Evolutionary conservation across 2,888 invertebrate species (phyloP).

Genomic region (Hartigia nigra): DNA sequence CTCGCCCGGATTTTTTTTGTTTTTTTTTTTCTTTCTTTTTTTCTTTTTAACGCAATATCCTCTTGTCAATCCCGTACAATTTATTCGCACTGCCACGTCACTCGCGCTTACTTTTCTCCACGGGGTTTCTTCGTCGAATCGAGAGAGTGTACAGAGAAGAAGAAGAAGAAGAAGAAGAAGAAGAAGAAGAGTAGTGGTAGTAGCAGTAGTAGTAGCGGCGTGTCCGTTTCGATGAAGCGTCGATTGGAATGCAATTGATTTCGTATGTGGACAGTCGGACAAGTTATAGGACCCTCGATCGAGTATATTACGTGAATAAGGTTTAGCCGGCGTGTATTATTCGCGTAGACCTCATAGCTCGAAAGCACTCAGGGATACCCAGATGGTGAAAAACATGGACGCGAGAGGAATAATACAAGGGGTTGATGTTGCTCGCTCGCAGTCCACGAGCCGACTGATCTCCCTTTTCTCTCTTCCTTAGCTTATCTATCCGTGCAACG

Average conservation of each 20-base stretch:
- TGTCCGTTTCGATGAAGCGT: neutral
- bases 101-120: neutral
- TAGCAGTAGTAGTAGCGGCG: neutral
- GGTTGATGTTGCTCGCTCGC: neutral
- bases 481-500: neutral
- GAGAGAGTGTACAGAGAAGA: neutral
- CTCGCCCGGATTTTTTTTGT: neutral
- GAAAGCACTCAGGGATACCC: neutral
- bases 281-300: neutral
- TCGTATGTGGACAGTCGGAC: neutral
- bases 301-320: neutral
- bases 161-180: neutral
- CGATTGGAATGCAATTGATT: neutral
- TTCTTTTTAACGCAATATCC: neutral
- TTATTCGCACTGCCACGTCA: neutral
- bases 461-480: neutral
- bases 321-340: neutral
- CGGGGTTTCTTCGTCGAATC: neutral
- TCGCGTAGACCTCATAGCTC: neutral
- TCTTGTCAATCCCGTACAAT: neutral
- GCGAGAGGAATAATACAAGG: neutral
- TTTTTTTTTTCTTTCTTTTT: rapidly evolving
- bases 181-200: neutral
- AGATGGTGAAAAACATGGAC: neutral
- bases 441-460: neutral